A percentile compares a stretch with the other conserved stretches of the same genome.
phyloP scores from a whole-genome alignment of 1,140 invertebrate species.

The Dysdera silvatica region DNA sequence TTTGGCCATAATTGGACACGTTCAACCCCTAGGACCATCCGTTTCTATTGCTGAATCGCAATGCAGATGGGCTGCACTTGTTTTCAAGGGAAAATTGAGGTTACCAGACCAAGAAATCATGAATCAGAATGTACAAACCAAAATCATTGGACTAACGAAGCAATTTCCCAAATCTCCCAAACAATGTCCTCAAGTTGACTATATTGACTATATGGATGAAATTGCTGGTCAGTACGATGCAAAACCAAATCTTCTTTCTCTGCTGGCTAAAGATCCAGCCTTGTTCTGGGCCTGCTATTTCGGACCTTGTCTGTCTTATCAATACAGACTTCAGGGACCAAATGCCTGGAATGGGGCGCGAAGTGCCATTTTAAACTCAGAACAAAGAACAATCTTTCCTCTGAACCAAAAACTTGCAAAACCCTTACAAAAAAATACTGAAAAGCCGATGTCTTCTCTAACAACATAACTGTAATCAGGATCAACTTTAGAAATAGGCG shows the following conservation, averaged over 20 bases:
- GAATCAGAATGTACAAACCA: conserved; percentile 33
- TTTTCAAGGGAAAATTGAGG: conserved; percentile 32
- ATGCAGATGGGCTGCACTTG: conserved; percentile 42
- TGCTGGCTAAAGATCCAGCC: conserved; percentile 39
- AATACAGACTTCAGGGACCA: conserved; percentile 43
- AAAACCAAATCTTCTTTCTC: conserved; percentile 38
- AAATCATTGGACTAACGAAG: conserved; percentile 26
- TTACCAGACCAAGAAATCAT: conserved; percentile 36
- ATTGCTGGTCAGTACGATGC: conserved; percentile 40
- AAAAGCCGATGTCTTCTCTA: too few relatives aligned
- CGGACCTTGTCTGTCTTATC: conserved; percentile 43
- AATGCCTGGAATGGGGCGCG: conserved; percentile 40
- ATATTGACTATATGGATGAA: conserved; percentile 41
- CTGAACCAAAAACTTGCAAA: too few relatives aligned
- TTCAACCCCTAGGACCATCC: conserved; percentile 35
- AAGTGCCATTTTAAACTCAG: conserved; percentile 30
- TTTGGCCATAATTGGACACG: conserved; percentile 25
- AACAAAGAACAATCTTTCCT: conserved; percentile 18
- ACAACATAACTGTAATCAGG: too few relatives aligned
- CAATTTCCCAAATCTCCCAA: conserved; percentile 37
- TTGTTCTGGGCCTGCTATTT: conserved; percentile 38
- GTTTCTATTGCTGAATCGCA: conserved; percentile 51
- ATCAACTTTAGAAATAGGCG: too few relatives aligned
- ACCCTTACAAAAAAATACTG: too few relatives aligned
- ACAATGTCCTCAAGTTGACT: conserved; percentile 46